A percentile compares a stretch with the other conserved stretches of the same genome.
These are phyloP conservation scores for Sarcophaga rosellei DNA, from an alignment of 2,888 invertebrate genomes.

Conservation along the genomic window DNA sequence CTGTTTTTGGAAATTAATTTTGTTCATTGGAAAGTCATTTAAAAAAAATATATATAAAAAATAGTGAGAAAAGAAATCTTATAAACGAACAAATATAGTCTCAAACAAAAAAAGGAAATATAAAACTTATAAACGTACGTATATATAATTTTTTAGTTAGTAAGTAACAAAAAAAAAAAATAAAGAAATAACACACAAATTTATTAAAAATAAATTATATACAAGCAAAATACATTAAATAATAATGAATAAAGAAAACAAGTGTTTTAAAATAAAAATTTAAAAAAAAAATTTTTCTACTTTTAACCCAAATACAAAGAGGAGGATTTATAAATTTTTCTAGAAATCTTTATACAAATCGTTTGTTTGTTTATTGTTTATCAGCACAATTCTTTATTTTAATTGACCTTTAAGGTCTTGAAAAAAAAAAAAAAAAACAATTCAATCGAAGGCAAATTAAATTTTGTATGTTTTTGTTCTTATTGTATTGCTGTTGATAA, in stretches of 20 bases:
- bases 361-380: conserved; percentile 61
- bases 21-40: no score
- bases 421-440: conserved; percentile 19
- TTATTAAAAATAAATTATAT: conserved; percentile 68
- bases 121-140: neutral
- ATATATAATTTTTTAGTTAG: conserved; percentile 36
- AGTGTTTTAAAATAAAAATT: conserved; percentile 58
- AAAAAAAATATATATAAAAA: neutral
- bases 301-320: conserved; percentile 27
- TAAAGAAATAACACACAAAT: conserved; percentile 56
- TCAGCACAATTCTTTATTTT: conserved; percentile 59
- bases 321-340: neutral
- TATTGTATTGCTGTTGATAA: conserved; percentile 8
- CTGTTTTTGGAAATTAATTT: no score
- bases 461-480: conserved; percentile 21
- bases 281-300: neutral
- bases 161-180: conserved; percentile 46
- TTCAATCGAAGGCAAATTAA: conserved; percentile 66
- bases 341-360: conserved; percentile 51
- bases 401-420: conserved; percentile 65
- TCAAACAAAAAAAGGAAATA: neutral
- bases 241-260: conserved; percentile 31
- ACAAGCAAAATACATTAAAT: conserved; percentile 49
- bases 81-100: conserved; percentile 14
- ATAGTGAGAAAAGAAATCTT: conserved; percentile 13